Evolutionary conservation across 2,888 invertebrate genomes (phyloP).

Genomic region (Drosophila longiperda): DNA sequence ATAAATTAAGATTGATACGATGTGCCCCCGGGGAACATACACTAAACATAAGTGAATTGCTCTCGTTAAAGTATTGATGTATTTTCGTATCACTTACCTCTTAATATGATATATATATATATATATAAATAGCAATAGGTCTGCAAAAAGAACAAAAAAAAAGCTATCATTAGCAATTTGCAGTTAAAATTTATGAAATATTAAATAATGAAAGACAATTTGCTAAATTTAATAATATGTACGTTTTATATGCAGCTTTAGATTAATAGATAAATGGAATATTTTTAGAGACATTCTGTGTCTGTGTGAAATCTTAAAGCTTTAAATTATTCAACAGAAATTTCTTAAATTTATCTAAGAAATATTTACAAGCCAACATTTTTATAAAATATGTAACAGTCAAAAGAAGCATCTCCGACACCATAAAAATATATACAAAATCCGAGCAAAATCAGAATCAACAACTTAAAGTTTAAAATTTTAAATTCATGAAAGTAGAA

Average conservation of each 20-base stretch:
- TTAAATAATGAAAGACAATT: not conserved
- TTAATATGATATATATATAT: slow-evolving; percentile 5
- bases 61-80: slow-evolving; percentile 8
- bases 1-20: slow-evolving; percentile 76
- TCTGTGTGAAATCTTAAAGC: not conserved
- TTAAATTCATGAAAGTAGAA: not conserved
- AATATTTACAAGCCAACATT: not conserved
- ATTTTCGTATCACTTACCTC: slow-evolving; percentile 38
- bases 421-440: not conserved
- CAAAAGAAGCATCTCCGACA: not conserved
- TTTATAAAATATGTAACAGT: not conserved
- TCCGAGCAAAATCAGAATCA: not conserved
- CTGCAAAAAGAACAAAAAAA: slow-evolving; percentile 31
- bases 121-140: slow-evolving; percentile 7
- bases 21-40: slow-evolving; percentile 41
- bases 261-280: not conserved
- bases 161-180: slow-evolving; percentile 31
- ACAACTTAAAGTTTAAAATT: not conserved
- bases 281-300: not conserved
- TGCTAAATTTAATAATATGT: slow-evolving; percentile 6
- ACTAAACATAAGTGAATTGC: slow-evolving; percentile 7
- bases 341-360: not conserved
- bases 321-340: not conserved
- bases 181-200: slow-evolving; percentile 33
- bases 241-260: not conserved